Percentiles rank a stretch among this genome's conserved stretches.
phyloP scores from a whole-genome alignment of 1,140 invertebrate genomes.

The Diabrotica undecimpunctata region DNA sequence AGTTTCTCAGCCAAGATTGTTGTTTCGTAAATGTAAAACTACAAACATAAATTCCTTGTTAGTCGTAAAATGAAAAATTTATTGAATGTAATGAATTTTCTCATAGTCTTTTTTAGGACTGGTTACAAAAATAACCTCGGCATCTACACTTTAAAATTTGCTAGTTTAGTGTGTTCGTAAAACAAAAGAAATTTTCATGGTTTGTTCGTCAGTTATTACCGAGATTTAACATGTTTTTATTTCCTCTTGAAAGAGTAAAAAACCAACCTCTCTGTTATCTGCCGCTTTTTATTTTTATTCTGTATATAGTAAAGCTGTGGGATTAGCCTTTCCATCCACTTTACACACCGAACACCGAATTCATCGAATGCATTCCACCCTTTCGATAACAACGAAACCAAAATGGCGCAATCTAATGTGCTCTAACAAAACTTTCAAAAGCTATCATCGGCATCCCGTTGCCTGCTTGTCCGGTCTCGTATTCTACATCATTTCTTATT shows the following conservation, averaged over 20 bases:
- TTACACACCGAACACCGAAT: constrained; percentile 9
- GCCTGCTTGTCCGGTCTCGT: constrained; percentile 25
- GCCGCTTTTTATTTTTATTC: not conserved
- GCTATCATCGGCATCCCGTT: constrained; percentile 27
- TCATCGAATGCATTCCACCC: constrained; percentile 22
- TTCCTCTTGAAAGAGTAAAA: constrained; percentile 1
- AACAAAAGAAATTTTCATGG: too few relatives aligned
- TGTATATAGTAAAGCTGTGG: constrained; percentile 4
- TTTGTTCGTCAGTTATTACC: not conserved
- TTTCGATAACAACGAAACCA: constrained; percentile 25
- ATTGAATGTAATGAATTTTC: too few relatives aligned
- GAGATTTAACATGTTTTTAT: constrained; percentile 3
- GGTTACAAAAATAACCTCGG: too few relatives aligned
- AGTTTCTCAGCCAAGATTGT: too few relatives aligned
- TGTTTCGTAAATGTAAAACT: too few relatives aligned
- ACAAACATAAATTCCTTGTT: too few relatives aligned
- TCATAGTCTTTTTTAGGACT: too few relatives aligned
- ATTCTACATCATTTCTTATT: constrained; percentile 24
- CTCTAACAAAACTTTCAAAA: constrained; percentile 34
- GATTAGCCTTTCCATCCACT: constrained; percentile 24
- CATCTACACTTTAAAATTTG: too few relatives aligned
- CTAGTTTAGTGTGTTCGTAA: too few relatives aligned
- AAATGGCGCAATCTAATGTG: constrained; percentile 29
- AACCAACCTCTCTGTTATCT: not conserved
- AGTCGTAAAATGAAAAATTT: too few relatives aligned